Evolutionary conservation across 2,113 vertebrate genomes (phyloP).

Genomic region (Cygnus buccinator): DNA sequence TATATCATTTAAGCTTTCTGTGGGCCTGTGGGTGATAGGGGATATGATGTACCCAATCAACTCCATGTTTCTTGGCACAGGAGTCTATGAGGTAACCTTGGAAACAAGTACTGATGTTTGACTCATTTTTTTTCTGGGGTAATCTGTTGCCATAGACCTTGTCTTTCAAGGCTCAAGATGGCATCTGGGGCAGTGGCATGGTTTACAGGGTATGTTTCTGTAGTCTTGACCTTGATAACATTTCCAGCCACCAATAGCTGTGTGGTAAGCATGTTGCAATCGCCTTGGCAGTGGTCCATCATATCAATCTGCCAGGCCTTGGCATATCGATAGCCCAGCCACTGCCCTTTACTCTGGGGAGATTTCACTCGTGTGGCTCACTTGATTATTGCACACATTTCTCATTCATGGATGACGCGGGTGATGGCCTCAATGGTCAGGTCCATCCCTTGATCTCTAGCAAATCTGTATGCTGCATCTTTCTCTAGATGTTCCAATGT

Average conservation of each 20-base stretch:
- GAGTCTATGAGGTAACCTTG: background rate
- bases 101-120: background rate
- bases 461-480: background rate
- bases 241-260: background rate
- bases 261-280: background rate
- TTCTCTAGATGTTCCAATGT: background rate
- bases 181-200: background rate
- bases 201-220: background rate
- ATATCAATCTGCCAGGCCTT: background rate
- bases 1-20: background rate
- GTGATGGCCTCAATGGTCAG: background rate
- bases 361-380: background rate
- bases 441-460: background rate
- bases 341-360: background rate
- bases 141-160: background rate
- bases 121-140: background rate
- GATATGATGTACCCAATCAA: background rate
- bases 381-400: rapidly evolving
- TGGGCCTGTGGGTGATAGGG: background rate
- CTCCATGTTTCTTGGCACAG: background rate
- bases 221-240: too few species aligned
- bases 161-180: background rate
- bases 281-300: background rate
- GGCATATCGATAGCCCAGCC: background rate
- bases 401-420: background rate